Conservation (phyloP, 2,113 vertebrate genomes). For the Dromiciops gliroides region DNA sequence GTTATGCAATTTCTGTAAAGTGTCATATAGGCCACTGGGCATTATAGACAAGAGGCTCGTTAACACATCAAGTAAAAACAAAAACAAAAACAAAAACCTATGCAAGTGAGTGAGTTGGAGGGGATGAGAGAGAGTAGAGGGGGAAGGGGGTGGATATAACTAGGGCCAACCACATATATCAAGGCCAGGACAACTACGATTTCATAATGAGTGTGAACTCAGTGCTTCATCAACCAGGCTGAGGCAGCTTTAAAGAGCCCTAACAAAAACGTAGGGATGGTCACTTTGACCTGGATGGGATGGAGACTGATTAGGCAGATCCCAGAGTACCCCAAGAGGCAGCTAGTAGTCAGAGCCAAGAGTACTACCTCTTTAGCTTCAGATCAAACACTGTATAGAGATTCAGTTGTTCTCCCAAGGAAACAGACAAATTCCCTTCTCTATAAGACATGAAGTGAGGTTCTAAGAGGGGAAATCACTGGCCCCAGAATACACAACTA, state of each 20-base stretch:
- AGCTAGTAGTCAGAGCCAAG: neutral
- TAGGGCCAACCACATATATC: conserved; percentile 56
- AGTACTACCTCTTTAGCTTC: neutral
- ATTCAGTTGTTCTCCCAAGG: neutral
- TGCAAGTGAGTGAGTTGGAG: neutral
- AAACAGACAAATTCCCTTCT: neutral
- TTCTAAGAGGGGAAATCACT: neutral
- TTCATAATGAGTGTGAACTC: conserved; percentile 11
- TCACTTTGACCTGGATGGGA: neutral
- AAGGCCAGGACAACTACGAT: conserved; percentile 48
- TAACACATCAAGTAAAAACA: neutral
- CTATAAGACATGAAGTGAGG: neutral
- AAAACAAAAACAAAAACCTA: neutral
- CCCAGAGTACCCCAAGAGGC: neutral
- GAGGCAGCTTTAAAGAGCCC: conserved; percentile 35
- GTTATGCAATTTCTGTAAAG: conserved; percentile 51
- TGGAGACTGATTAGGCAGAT: neutral
- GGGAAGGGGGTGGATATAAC: neutral
- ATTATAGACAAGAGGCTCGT: neutral
- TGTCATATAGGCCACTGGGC: neutral
- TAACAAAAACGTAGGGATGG: neutral
- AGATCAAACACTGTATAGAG: neutral
- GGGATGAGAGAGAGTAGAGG: neutral
- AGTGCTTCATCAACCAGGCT: conserved; percentile 39
- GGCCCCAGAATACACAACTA: neutral